Evolutionary conservation across 2,797 vertebrate species (phyloP).

Genomic region (Podargus strigoides): DNA sequence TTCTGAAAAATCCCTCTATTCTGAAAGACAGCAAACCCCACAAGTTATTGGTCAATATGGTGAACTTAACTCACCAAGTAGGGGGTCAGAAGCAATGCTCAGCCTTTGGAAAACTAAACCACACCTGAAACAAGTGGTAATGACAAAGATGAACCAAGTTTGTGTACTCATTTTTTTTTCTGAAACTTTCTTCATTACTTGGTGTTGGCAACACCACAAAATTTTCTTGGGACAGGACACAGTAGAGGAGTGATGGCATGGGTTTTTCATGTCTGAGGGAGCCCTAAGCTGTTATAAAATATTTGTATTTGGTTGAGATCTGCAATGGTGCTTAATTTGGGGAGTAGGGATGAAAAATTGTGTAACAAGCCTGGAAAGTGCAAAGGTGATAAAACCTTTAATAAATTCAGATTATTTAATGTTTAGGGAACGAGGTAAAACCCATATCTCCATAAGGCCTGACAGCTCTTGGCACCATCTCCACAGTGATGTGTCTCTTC

Average conservation of each 20-base stretch:
- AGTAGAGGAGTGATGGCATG: background rate
- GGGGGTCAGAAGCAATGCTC: background rate
- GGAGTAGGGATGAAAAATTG: background rate
- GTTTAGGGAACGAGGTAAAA: background rate
- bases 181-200: background rate
- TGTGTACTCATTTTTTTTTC: background rate
- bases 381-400: background rate
- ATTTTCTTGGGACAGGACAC: too few relatives aligned
- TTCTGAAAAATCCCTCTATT: background rate
- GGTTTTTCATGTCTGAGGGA: background rate
- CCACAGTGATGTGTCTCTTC: background rate
- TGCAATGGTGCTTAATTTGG: background rate
- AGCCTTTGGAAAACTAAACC: background rate
- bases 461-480: background rate
- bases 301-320: background rate
- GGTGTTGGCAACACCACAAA: background rate
- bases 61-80: background rate
- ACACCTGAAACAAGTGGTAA: background rate
- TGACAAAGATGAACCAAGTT: background rate
- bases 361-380: background rate
- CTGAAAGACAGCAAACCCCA: background rate
- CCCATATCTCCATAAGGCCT: background rate
- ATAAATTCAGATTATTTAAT: background rate
- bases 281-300: background rate
- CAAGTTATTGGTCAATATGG: background rate